Evolutionary conservation across 2,113 vertebrate genomes (phyloP).

Genomic region (Myiopsitta monachus): DNA sequence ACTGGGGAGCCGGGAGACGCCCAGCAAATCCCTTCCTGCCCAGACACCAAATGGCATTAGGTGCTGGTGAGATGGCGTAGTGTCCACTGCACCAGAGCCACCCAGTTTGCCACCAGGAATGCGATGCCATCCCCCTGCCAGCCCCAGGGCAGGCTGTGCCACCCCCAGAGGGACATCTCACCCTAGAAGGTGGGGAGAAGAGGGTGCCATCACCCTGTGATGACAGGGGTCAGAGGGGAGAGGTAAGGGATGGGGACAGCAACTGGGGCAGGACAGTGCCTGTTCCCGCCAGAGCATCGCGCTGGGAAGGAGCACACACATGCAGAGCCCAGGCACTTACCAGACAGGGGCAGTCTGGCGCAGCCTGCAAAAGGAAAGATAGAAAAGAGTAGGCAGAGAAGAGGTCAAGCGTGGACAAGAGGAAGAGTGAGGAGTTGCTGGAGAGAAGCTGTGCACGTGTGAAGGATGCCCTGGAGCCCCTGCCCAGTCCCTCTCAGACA

Average conservation of each 20-base stretch:
- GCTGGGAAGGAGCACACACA: neutral
- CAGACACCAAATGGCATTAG: rapidly evolving
- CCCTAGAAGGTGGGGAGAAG: neutral
- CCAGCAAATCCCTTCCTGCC: neutral
- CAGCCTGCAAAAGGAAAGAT: constrained; percentile 84
- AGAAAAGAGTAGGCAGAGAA: constrained; percentile 76
- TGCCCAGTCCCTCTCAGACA: neutral
- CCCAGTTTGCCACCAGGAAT: neutral
- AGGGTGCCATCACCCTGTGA: neutral
- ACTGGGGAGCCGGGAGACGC: neutral
- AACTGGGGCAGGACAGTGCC: neutral
- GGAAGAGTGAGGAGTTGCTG: constrained; percentile 24
- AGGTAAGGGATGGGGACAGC: neutral
- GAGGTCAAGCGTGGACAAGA: constrained; percentile 51
- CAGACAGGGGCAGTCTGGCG: constrained; percentile 80
- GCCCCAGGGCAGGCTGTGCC: rapidly evolving
- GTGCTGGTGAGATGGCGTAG: neutral
- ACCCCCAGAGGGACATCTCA: neutral
- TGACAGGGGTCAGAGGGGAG: neutral
- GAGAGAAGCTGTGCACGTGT: neutral
- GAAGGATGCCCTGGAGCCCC: neutral
- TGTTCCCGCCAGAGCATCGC: rapidly evolving
- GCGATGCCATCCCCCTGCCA: neutral
- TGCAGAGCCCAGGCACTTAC: constrained; percentile 78
- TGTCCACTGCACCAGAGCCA: rapidly evolving